Percentiles rank a stretch among this genome's conserved stretches.
Conservation (phyloP, 92 coral and sea anemone species). For the Porites divaricata region DNA sequence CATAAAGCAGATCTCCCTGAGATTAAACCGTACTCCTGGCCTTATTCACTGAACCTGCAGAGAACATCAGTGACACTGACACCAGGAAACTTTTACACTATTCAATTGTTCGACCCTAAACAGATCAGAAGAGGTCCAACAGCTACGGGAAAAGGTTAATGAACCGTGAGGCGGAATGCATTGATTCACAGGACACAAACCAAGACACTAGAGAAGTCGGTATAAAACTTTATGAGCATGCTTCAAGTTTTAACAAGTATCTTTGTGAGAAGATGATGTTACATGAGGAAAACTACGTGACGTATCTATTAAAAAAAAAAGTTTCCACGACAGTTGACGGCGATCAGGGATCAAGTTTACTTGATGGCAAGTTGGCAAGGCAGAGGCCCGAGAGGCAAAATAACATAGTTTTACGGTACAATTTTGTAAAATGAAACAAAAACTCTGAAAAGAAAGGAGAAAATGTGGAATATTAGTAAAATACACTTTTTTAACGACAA, state of each 20-base stretch:
- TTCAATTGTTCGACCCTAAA: background rate
- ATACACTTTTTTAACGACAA: too few relatives aligned
- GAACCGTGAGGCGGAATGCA: slow-evolving; percentile 64
- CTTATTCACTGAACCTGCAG: too few relatives aligned
- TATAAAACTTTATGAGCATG: slow-evolving; percentile 33
- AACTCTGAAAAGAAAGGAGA: too few relatives aligned
- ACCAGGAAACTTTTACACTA: too few relatives aligned
- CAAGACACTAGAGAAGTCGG: slow-evolving; percentile 69
- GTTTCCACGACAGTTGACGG: slow-evolving; percentile 33
- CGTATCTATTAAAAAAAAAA: slow-evolving; percentile 76
- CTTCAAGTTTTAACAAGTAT: slow-evolving; percentile 49
- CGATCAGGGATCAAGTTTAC: slow-evolving; percentile 30
- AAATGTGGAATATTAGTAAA: too few relatives aligned
- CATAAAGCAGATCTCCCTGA: too few relatives aligned
- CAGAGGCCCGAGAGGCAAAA: slow-evolving; percentile 6
- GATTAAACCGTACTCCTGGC: too few relatives aligned
- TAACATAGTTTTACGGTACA: background rate
- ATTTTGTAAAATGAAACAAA: too few relatives aligned
- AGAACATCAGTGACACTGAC: too few relatives aligned
- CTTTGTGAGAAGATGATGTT: slow-evolving; percentile 82
- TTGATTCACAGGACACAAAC: slow-evolving; percentile 51
- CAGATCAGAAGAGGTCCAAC: slow-evolving; percentile 78
- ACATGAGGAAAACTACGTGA: slow-evolving; percentile 75
- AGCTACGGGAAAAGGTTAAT: slow-evolving; percentile 52
- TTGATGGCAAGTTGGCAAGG: slow-evolving; percentile 13